These are phyloP conservation scores for Enteromius fasciolatus DNA, from an alignment of 2,797 vertebrate species.

Conservation along the genomic window DNA sequence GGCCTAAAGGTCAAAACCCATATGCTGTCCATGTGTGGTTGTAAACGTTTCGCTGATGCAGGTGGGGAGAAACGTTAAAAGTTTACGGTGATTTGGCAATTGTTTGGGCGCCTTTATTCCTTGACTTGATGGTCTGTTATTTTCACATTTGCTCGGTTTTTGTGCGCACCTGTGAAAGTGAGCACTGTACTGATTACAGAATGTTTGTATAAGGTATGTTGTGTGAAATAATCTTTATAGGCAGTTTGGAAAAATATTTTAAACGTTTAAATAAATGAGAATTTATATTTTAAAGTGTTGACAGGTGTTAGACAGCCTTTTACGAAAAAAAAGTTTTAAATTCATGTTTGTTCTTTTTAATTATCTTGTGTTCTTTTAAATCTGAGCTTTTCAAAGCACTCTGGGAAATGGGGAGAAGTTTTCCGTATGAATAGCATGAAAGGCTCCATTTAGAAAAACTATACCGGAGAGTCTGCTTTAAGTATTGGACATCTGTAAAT, in stretches of 20 bases:
- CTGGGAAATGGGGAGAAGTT: conserved; percentile 53
- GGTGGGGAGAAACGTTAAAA: conserved; percentile 58
- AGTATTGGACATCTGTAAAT: conserved; percentile 58
- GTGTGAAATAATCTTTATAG: neutral
- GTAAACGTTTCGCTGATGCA: conserved; percentile 50
- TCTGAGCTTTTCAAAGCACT: conserved; percentile 58
- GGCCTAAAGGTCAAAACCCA: conserved; percentile 53
- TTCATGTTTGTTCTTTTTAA: conserved; percentile 60
- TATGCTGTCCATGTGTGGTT: conserved; percentile 53
- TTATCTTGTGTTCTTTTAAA: conserved; percentile 58
- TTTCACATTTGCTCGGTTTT: conserved; percentile 9
- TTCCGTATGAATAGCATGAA: conserved; percentile 54
- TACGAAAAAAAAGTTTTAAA: neutral
- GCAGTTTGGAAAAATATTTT: neutral
- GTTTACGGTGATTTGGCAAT: conserved; percentile 56
- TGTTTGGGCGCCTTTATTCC: conserved; percentile 48
- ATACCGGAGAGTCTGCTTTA: conserved; percentile 55
- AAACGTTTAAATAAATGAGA: no score
- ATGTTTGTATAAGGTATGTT: neutral
- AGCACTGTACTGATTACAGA: conserved; percentile 38
- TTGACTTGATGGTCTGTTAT: conserved; percentile 45
- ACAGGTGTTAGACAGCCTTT: no score
- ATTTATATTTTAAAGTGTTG: no score
- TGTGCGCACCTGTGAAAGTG: conserved; percentile 56
- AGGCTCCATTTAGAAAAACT: conserved; percentile 59